A percentile compares a stretch with the other conserved stretches of the same genome.
These are phyloP conservation scores for Siphamia tubifer DNA, from an alignment of 2,113 vertebrate species.

Conservation along the genomic window DNA sequence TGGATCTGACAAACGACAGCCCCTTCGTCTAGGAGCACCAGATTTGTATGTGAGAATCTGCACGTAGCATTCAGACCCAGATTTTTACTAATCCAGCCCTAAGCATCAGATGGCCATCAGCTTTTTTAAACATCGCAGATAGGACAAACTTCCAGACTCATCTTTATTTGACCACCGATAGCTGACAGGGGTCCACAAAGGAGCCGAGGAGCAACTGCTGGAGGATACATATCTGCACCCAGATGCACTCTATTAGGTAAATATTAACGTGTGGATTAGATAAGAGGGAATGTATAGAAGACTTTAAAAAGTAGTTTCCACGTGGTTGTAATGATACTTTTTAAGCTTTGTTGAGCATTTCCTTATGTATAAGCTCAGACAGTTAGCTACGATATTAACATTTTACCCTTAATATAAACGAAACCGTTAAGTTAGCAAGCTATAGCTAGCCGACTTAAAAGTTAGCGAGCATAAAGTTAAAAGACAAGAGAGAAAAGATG, in stretches of 20 bases:
- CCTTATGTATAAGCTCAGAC: too few species aligned
- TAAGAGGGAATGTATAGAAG: neutral
- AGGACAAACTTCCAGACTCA: neutral
- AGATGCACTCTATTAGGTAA: slow-evolving; percentile 55
- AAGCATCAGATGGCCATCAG: slow-evolving; percentile 54
- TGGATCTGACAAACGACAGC: slow-evolving; percentile 26
- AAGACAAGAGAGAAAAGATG: too few species aligned
- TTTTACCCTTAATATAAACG: too few species aligned
- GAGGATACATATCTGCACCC: neutral
- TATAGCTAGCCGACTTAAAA: too few species aligned
- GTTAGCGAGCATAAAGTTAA: too few species aligned
- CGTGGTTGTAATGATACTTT: too few species aligned
- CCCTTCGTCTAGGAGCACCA: neutral
- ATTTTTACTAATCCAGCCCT: slow-evolving; percentile 21
- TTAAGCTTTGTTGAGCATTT: too few species aligned
- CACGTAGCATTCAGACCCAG: slow-evolving; percentile 73
- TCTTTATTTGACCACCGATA: neutral
- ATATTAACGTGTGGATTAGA: neutral
- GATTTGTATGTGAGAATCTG: slow-evolving; percentile 70
- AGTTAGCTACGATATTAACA: too few species aligned
- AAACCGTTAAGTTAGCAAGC: too few species aligned
- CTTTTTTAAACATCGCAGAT: slow-evolving; percentile 1
- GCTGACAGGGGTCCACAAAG: neutral
- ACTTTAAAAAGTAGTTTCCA: too few species aligned
- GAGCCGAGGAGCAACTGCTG: neutral